phyloP scores from a whole-genome alignment of 2,888 invertebrate species.

The Drosophila kanekoi region DNA sequence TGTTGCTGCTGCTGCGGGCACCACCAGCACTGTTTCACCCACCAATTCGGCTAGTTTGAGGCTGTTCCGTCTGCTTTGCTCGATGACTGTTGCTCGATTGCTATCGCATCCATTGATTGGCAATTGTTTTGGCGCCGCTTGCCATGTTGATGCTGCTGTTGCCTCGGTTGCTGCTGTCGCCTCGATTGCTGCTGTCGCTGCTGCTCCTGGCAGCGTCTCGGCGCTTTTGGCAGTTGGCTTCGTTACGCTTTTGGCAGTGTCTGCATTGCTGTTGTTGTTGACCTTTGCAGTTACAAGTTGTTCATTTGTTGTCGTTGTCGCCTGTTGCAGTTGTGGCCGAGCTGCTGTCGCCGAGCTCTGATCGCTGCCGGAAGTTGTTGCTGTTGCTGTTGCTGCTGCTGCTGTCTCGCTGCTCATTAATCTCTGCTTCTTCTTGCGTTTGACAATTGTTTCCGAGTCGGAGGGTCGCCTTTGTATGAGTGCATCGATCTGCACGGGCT shows the following conservation, averaged over 20 bases:
- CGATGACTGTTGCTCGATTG: slow-evolving; percentile 73
- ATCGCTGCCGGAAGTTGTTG: slow-evolving; percentile 53
- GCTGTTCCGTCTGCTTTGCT: slow-evolving; percentile 68
- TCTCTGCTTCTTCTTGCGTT: slow-evolving; percentile 75
- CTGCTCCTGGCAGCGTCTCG: slow-evolving; percentile 40
- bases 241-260: slow-evolving; percentile 59
- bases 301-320: slow-evolving; percentile 56
- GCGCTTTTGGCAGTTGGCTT: slow-evolving; percentile 64
- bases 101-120: slow-evolving; percentile 44
- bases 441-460: slow-evolving; percentile 82
- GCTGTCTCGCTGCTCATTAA: slow-evolving; percentile 42
- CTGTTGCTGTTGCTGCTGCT: slow-evolving; percentile 12
- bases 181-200: slow-evolving; percentile 41
- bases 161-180: slow-evolving; percentile 28
- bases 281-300: slow-evolving; percentile 67
- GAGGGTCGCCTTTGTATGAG: slow-evolving; percentile 80
- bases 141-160: slow-evolving; percentile 28
- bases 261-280: slow-evolving; percentile 46
- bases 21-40: slow-evolving; percentile 69
- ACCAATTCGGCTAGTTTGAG: slow-evolving; percentile 68
- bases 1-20: slow-evolving; percentile 46
- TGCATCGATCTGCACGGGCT: slow-evolving; percentile 58
- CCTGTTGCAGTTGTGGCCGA: slow-evolving; percentile 18
- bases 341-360: slow-evolving; percentile 21
- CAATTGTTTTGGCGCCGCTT: slow-evolving; percentile 41